phyloP scores from a whole-genome alignment of 2,797 vertebrate species.

The Acropternis orthonyx region DNA sequence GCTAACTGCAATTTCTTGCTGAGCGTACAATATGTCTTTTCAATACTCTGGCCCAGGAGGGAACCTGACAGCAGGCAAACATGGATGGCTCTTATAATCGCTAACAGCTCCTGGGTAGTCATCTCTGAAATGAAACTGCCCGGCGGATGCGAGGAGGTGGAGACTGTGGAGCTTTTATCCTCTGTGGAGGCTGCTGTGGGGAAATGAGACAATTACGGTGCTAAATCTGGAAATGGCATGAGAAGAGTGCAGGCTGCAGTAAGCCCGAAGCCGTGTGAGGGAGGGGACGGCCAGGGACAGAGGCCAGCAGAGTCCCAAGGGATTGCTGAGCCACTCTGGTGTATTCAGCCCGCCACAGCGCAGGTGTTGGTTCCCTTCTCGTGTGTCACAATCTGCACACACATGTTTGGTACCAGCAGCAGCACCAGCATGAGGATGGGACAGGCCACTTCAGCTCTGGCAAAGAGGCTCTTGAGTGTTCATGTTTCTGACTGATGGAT shows the following conservation, averaged over 20 bases:
- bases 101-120: slow-evolving; percentile 3
- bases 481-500: background rate
- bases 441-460: background rate
- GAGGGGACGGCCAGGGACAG: background rate
- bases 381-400: accelerated
- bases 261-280: background rate
- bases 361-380: background rate
- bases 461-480: background rate
- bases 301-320: background rate
- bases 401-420: background rate
- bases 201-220: background rate
- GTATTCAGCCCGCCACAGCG: background rate
- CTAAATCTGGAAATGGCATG: background rate
- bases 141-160: background rate
- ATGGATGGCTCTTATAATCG: background rate
- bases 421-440: background rate
- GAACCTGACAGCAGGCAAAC: background rate
- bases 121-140: background rate
- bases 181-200: background rate
- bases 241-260: background rate
- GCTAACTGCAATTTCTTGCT: slow-evolving; percentile 25
- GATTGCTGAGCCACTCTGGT: background rate
- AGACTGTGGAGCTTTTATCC: background rate
- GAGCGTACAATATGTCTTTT: slow-evolving; percentile 10
- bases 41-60: background rate